These are phyloP conservation scores for Protonibea diacanthus DNA, from an alignment of 2,797 vertebrate genomes.

Conservation along the genomic window DNA sequence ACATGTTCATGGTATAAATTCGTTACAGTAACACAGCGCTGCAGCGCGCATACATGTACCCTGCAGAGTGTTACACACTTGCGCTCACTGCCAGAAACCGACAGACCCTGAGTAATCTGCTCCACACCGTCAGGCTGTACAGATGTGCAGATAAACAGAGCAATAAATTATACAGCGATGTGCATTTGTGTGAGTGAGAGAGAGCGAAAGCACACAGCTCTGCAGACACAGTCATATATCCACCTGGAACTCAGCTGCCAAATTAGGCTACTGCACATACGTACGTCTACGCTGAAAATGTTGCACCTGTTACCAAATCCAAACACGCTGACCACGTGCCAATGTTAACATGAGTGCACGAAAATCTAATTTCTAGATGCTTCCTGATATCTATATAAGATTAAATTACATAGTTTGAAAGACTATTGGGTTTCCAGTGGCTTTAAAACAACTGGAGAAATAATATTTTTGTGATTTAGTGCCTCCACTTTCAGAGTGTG, in stretches of 20 bases:
- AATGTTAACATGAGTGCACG: background rate
- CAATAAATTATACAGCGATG: constrained; percentile 44
- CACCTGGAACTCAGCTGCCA: background rate
- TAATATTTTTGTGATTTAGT: too few relatives aligned
- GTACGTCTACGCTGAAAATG: background rate
- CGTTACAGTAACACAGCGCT: background rate
- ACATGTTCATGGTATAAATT: constrained; percentile 34
- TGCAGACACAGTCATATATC: background rate
- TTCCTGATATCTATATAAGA: too few relatives aligned
- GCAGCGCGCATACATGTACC: background rate
- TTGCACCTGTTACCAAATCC: background rate
- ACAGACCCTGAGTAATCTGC: constrained; percentile 9
- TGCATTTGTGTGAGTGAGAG: constrained; percentile 13
- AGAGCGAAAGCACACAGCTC: too few relatives aligned
- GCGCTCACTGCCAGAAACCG: constrained; percentile 17
- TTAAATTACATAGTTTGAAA: too few relatives aligned
- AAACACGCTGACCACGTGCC: background rate
- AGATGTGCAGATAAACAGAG: constrained; percentile 62
- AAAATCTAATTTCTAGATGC: background rate
- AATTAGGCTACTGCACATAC: background rate
- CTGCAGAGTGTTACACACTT: background rate
- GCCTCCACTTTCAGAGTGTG: too few relatives aligned
- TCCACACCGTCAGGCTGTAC: constrained; percentile 27
- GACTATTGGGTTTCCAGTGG: too few relatives aligned
- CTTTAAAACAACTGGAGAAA: too few relatives aligned